Evolutionary conservation across 1,140 invertebrate species (phyloP).

Genomic region (Drosophila pandora): DNA sequence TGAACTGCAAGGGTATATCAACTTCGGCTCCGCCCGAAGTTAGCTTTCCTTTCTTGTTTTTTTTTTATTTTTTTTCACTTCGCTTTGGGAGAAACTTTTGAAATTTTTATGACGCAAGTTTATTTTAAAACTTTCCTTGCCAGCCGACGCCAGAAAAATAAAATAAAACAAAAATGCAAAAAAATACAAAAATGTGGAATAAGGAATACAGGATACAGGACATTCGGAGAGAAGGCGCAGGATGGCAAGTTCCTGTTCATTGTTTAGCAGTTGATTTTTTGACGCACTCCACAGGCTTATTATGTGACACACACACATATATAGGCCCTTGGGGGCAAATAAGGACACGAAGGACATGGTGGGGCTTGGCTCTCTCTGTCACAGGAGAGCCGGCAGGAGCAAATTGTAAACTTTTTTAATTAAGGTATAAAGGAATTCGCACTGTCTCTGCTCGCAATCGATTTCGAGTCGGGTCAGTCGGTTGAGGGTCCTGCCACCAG

Average conservation of each 20-base stretch:
- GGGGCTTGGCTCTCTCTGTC: constrained; percentile 35
- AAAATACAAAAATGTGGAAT: constrained; percentile 10
- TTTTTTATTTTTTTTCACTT: constrained; percentile 14
- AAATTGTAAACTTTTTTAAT: constrained; percentile 78
- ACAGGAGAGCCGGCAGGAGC: constrained; percentile 51
- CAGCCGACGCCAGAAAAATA: constrained; percentile 46
- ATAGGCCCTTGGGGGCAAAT: background rate
- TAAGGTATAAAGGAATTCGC: constrained; percentile 76
- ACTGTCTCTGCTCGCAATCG: constrained; percentile 21
- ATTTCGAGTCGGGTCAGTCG: constrained; percentile 1
- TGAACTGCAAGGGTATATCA: too few relatives aligned
- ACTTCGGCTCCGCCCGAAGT: too few relatives aligned
- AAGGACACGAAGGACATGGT: background rate
- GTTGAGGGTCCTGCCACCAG: background rate
- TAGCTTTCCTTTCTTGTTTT: too few relatives aligned
- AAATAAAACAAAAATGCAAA: constrained; percentile 33
- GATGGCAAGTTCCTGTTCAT: constrained; percentile 27
- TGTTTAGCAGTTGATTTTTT: constrained; percentile 68
- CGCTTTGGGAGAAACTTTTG: constrained; percentile 60
- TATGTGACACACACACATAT: constrained; percentile 55
- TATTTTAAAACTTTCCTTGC: constrained; percentile 74
- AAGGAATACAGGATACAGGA: constrained; percentile 25
- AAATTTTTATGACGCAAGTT: constrained; percentile 79
- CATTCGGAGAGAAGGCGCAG: too few relatives aligned
- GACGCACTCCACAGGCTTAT: constrained; percentile 67